A percentile compares a stretch with the other conserved stretches of the same genome.
These are phyloP conservation scores for Caenorhabditis drosophilae DNA, from an alignment of 2,888 invertebrate genomes.

Conservation along the genomic window DNA sequence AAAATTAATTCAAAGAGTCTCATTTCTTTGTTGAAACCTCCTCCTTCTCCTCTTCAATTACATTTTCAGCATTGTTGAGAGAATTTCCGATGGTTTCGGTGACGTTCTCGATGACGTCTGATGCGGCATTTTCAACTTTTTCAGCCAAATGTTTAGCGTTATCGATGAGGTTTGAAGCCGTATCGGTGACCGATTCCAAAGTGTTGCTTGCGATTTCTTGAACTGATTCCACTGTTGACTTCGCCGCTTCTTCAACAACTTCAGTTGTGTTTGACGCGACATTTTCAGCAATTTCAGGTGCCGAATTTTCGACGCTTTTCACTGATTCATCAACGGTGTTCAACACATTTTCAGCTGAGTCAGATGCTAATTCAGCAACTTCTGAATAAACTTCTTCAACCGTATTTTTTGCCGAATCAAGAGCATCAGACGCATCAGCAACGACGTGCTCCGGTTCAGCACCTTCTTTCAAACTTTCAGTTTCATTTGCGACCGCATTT, in stretches of 20 bases:
- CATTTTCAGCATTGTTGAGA: background rate
- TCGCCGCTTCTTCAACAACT: slow-evolving; percentile 4
- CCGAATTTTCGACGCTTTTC: too few species aligned
- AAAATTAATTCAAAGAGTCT: too few species aligned
- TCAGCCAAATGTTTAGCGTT: slow-evolving; percentile 2
- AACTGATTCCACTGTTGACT: background rate
- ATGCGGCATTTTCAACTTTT: slow-evolving; percentile 5
- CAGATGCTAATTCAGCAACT: background rate
- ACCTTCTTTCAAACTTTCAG: background rate
- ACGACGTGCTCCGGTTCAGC: background rate
- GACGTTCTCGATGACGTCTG: slow-evolving; percentile 1
- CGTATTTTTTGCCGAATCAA: slow-evolving; percentile 1
- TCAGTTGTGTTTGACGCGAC: background rate
- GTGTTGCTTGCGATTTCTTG: slow-evolving; percentile 2
- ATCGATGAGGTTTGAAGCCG: background rate
- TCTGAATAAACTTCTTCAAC: background rate
- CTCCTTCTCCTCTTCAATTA: too few species aligned
- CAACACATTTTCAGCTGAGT: too few species aligned
- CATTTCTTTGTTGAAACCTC: too few species aligned
- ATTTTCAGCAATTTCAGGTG: too few species aligned
- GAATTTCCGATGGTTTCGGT: background rate
- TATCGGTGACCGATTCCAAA: background rate
- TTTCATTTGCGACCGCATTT: too few species aligned
- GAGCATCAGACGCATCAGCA: background rate
- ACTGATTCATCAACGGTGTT: too few species aligned